phyloP scores from a whole-genome alignment of 2,113 vertebrate genomes.

The Brachyhypopomus occidentalis region DNA sequence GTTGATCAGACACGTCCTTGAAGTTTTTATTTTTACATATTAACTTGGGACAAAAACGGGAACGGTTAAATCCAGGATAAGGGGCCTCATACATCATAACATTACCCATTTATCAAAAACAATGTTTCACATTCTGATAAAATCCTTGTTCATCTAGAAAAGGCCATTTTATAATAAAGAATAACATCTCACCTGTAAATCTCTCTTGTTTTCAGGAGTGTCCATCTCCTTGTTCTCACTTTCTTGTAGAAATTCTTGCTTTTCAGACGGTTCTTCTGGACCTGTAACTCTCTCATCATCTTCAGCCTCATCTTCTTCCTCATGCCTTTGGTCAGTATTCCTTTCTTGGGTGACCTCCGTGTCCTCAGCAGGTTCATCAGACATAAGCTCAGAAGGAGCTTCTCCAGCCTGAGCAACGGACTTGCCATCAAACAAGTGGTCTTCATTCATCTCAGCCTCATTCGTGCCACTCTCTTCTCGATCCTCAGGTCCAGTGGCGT shows the following conservation, averaged over 20 bases:
- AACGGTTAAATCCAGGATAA: conserved; percentile 54
- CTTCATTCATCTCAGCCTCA: conserved; percentile 34
- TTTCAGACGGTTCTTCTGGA: conserved; percentile 21
- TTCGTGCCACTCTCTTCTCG: background rate
- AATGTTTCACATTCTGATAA: conserved; percentile 14
- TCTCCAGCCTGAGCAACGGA: background rate
- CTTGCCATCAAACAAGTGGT: conserved; percentile 12
- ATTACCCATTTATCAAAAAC: conserved; percentile 22
- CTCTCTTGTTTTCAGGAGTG: conserved; percentile 37
- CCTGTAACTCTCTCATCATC: conserved; percentile 2
- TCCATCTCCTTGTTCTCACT: conserved; percentile 36
- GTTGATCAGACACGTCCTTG: conserved; percentile 65
- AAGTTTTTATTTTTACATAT: conserved; percentile 62
- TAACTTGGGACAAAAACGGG: conserved; percentile 59
- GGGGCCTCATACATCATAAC: conserved; percentile 31
- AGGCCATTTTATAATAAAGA: background rate
- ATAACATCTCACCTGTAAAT: conserved; percentile 61
- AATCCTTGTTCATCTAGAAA: background rate
- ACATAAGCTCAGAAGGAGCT: conserved; percentile 11
- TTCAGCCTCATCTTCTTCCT: conserved; percentile 10
- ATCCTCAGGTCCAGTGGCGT: conserved; percentile 35
- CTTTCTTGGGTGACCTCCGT: background rate
- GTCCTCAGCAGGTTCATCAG: conserved; percentile 25
- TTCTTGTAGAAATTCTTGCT: conserved; percentile 41
- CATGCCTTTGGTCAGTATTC: background rate